Evolutionary conservation across 2,113 vertebrate species (phyloP), one percentile per base, ranked within the genome.

Genomic region (Corythornis cristatus): DNA sequence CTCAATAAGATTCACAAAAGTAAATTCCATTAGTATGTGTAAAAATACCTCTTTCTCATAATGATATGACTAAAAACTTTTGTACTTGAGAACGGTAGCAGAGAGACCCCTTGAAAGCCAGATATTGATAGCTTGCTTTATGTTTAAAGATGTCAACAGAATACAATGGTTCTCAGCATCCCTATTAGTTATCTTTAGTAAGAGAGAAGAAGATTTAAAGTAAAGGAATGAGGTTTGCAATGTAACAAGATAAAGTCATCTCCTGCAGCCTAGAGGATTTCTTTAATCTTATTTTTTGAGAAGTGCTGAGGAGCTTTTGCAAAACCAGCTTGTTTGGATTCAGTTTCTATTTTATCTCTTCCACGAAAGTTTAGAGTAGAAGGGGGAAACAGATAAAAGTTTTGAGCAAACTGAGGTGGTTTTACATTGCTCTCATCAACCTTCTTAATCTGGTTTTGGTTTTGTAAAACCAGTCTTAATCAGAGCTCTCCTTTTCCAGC

Each of bases 141-240:
- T 89, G 84, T 95, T 96, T 96, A 96, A 96, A 92, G 60, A 96
- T 86, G 96, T 94, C 96, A 95, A 96, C 93, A 95, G 91, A 92
- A 57, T 74, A 96, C 93, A 94, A 88, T 95, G 56, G 89, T 29
- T 96, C 93, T 96, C 94, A 96, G 93, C 96, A 93, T 89, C 89
- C 96, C 83, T 92, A 96, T 96, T 96, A 96, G 93, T 93, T 96
- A 96, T 96, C 96, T 96, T 96, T 96, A 93, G 96, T 95, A 96
- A 96, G 88, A 80, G 94, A 96, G 96, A 96, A 95, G 96, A 96
- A 96, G 95, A 95, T 96, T 96, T 95, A 94, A 95, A 94, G 94
- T 89, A 94, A 86, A 82, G 89, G 94, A 96, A 94, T 96, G 89
- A 90, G 93, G 93, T 94, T 96, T 93, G 91, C 95, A 96, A 56